phyloP scores from a whole-genome alignment of 1,140 invertebrate species.

The Amyelois transitella region DNA sequence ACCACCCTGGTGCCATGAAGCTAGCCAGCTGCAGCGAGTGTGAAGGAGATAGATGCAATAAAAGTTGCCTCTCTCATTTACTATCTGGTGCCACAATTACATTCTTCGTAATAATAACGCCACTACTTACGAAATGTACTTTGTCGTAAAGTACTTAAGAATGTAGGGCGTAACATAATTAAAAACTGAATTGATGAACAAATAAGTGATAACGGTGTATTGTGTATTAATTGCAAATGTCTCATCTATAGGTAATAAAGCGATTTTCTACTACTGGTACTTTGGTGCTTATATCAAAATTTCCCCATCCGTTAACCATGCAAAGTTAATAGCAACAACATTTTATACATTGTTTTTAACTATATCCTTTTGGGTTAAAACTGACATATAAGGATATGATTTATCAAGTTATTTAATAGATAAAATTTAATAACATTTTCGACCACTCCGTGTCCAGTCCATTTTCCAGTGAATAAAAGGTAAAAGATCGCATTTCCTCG shows the following conservation, averaged over 20 bases:
- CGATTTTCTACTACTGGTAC: neutral
- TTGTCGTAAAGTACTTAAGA: neutral
- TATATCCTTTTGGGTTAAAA: too few species aligned
- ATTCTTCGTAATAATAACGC: constrained; percentile 8
- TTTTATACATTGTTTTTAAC: too few species aligned
- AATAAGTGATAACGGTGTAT: neutral
- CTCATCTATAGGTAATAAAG: neutral
- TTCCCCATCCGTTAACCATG: too few species aligned
- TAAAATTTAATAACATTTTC: too few species aligned
- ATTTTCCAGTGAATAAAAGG: too few species aligned
- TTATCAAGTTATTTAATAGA: too few species aligned
- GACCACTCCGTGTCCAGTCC: too few species aligned
- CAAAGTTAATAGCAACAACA: too few species aligned
- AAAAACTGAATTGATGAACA: too few species aligned
- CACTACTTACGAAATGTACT: neutral
- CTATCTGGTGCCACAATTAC: constrained; percentile 28
- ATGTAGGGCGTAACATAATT: neutral
- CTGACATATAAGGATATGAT: too few species aligned
- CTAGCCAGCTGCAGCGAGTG: constrained; percentile 41
- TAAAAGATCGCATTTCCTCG: too few species aligned
- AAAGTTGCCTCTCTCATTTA: constrained; percentile 26
- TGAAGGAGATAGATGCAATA: constrained; percentile 47
- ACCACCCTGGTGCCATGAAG: constrained; percentile 26
- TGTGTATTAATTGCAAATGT: neutral
- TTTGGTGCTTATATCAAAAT: too few species aligned